phyloP scores from a whole-genome alignment of 2,888 invertebrate genomes.

The Pandemis corylana region DNA sequence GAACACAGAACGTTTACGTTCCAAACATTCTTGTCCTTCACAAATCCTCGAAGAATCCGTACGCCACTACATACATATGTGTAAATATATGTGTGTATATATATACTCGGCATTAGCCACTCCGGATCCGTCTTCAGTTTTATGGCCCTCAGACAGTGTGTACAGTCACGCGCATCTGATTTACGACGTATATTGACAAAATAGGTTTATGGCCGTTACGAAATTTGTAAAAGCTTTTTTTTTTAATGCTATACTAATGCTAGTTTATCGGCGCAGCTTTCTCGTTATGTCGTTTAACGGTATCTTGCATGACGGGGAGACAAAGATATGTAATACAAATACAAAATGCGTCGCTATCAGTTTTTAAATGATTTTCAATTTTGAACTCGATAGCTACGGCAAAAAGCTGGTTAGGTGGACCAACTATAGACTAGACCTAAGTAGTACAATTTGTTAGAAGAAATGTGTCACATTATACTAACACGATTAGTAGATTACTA shows the following conservation, averaged over 20 bases:
- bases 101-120: conserved; percentile 42
- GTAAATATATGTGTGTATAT: not conserved
- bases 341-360: too few relatives aligned
- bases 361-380: too few relatives aligned
- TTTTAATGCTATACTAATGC: conserved; percentile 16
- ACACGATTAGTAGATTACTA: too few relatives aligned
- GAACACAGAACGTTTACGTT: too few relatives aligned
- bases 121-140: conserved; percentile 50
- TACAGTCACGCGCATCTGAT: conserved; percentile 37
- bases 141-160: conserved; percentile 44
- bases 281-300: not conserved
- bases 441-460: too few relatives aligned
- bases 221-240: conserved; percentile 25
- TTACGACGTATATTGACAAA: conserved; percentile 28
- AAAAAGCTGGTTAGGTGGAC: too few relatives aligned
- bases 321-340: too few relatives aligned
- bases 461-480: too few relatives aligned
- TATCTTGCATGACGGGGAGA: not conserved
- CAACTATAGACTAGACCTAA: too few relatives aligned
- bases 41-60: not conserved
- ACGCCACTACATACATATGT: not conserved
- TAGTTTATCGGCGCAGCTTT: conserved; percentile 1
- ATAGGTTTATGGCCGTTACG: conserved; percentile 18
- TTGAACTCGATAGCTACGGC: too few relatives aligned
- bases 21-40: not conserved